Evolutionary conservation across 2,113 vertebrate genomes (phyloP).

Genomic region (Ailuropoda melanoleuca): DNA sequence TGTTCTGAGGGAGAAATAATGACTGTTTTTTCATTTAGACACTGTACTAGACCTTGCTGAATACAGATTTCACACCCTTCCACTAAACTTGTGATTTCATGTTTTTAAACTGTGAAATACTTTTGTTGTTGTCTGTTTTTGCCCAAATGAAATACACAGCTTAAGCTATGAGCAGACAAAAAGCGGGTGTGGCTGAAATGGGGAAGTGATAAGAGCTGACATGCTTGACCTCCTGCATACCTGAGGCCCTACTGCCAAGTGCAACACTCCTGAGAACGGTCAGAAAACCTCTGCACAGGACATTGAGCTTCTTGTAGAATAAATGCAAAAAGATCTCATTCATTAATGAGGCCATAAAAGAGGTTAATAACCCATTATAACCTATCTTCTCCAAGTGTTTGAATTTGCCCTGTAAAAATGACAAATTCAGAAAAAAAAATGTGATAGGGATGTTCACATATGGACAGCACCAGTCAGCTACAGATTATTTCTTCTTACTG

Average conservation of each 20-base stretch:
- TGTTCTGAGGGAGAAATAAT: neutral
- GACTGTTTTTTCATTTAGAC: neutral
- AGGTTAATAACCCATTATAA: neutral
- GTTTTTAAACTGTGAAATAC: neutral
- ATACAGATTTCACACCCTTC: neutral
- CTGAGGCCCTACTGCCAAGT: neutral
- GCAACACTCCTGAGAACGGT: fast-evolving
- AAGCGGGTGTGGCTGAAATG: neutral
- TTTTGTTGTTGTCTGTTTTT: neutral
- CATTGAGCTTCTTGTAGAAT: neutral
- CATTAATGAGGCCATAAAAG: neutral
- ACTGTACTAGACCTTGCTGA: neutral
- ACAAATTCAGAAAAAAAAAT: neutral
- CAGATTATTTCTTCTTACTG: neutral
- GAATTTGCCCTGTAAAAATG: neutral
- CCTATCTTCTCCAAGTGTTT: neutral
- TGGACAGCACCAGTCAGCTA: neutral
- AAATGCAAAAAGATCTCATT: neutral
- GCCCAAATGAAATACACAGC: neutral
- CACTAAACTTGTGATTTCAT: neutral
- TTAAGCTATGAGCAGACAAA: neutral
- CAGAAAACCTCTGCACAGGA: neutral
- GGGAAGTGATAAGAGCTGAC: neutral
- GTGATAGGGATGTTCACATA: neutral
- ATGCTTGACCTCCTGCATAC: neutral